These are phyloP conservation scores for Stictocephala bisonia DNA, from an alignment of 2,888 invertebrate species.

Conservation along the genomic window DNA sequence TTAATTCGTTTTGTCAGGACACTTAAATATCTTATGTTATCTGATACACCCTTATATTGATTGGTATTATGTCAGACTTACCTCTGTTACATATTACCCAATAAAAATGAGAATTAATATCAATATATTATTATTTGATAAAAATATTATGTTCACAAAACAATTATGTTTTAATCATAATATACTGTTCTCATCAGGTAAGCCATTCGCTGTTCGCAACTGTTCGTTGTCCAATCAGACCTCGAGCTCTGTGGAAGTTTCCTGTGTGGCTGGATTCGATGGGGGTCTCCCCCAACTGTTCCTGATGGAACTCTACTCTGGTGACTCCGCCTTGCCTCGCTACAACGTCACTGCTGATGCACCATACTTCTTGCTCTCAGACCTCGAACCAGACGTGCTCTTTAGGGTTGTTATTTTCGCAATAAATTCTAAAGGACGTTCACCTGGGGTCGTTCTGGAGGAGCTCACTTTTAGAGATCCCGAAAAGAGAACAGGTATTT, in stretches of 20 bases:
- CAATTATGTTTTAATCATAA: not conserved
- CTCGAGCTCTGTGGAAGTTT: conserved; percentile 82
- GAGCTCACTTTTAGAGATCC: conserved; percentile 84
- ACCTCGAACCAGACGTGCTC: conserved; percentile 82
- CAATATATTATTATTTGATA: too few species aligned
- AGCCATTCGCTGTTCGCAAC: conserved; percentile 87
- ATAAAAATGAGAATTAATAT: too few species aligned
- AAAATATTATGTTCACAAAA: too few species aligned
- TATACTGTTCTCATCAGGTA: conserved; percentile 68
- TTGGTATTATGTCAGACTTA: too few species aligned
- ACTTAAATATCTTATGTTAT: too few species aligned
- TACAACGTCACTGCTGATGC: conserved; percentile 76
- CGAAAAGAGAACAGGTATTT: conserved; percentile 81
- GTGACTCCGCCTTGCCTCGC: conserved; percentile 62
- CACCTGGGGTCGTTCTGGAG: conserved; percentile 76
- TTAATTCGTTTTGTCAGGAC: too few species aligned
- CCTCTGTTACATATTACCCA: too few species aligned
- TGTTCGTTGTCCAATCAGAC: conserved; percentile 89
- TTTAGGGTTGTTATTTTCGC: conserved; percentile 82
- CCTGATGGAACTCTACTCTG: conserved; percentile 78
- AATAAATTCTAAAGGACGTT: conserved; percentile 85
- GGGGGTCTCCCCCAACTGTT: conserved; percentile 90
- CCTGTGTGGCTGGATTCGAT: conserved; percentile 87
- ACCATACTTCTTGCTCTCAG: conserved; percentile 79
- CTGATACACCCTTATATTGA: too few species aligned